A percentile compares a stretch with the other conserved stretches of the same genome.
Conservation (phyloP, 2,113 vertebrate genomes). For the Neopipo cinnamomea region DNA sequence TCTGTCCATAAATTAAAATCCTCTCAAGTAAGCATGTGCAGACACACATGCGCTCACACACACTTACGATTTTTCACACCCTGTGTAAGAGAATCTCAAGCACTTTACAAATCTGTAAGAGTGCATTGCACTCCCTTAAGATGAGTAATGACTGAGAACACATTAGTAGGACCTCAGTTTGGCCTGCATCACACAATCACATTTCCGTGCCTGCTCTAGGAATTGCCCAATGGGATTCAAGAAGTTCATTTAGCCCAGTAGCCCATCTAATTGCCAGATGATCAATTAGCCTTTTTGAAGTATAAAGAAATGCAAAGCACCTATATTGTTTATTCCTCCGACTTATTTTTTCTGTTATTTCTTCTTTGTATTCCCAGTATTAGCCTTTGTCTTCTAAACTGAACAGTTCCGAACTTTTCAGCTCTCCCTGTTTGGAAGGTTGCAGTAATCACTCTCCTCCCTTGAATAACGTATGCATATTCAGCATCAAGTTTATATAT, state of each 20-base stretch:
- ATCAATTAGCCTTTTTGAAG: not conserved
- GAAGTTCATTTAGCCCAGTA: not conserved
- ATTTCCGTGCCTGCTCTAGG: not conserved
- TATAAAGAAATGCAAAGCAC: not conserved
- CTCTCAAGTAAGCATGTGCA: not conserved
- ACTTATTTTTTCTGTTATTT: not conserved
- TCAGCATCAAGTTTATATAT: not conserved
- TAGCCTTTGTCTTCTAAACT: not conserved
- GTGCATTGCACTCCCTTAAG: not conserved
- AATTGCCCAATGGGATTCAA: not conserved
- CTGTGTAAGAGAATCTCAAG: conserved; percentile 15
- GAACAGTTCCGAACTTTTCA: not conserved
- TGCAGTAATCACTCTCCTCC: not conserved
- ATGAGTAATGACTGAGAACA: conserved; percentile 26
- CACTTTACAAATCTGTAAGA: conserved; percentile 50
- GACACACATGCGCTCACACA: not conserved
- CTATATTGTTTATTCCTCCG: not conserved
- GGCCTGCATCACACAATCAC: conserved; percentile 18
- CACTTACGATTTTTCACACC: not conserved
- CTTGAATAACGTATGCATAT: not conserved
- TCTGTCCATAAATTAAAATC: conserved; percentile 16
- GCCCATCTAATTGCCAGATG: not conserved
- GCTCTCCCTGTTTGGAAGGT: not conserved
- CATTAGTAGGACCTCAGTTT: conserved; percentile 5
- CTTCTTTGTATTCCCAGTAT: not conserved